Base-by-base conservation (phyloP, 2,888 invertebrate species). In the Polylopha cassiicola region DNA sequence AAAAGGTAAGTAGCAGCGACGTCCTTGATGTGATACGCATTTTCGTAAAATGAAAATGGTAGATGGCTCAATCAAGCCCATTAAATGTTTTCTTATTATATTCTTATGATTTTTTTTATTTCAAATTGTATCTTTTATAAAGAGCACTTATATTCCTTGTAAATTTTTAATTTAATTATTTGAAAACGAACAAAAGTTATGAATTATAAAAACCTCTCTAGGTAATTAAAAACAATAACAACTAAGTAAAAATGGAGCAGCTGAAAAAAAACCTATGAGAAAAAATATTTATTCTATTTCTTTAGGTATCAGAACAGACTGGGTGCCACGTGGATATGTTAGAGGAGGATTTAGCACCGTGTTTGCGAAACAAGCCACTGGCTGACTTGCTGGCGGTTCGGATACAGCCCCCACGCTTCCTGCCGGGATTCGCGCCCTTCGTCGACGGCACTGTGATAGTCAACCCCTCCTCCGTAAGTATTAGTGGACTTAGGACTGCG, bases 391-490 rank as follows among this genome's bases (percentile, higher is more conserved):
- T 95, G 39, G 87, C 90, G 21, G 91, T 95, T 24, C 87, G 89
- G 55, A 87, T 95, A 37, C 92, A 94, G 60, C 90, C 93, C 17
- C 96, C 96, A 4, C 82, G 89, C 58, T 95, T 95, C 73, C 88
- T 96, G 36, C 92, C 94, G 18, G 95, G 95, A 11, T 97, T 97
- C 69, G 97, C 96, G n/a, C 97, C 97, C 2, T 96, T 97, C 70
- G 91, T 96, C 53, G 97, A 97, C 74, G 96, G 96, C 53, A 94
- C 94, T 14, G 93, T 95, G 47, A 89, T 95, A 51, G 89, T 91
- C 33, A 89, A 89, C 62, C 89, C 91, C 37, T 80, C 79, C 62
- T 87, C 78, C 70, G 89, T 89, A 77, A 78, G 84, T 63, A 7
- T 1, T 15, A 15, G 4, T 17, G 1, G 5, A n/a, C 5, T 1